A percentile compares a stretch with the other conserved stretches of the same genome.
These are phyloP conservation scores for Microcebus lehilahytsara DNA, from an alignment of 2,113 vertebrate genomes.

Conservation along the genomic window DNA sequence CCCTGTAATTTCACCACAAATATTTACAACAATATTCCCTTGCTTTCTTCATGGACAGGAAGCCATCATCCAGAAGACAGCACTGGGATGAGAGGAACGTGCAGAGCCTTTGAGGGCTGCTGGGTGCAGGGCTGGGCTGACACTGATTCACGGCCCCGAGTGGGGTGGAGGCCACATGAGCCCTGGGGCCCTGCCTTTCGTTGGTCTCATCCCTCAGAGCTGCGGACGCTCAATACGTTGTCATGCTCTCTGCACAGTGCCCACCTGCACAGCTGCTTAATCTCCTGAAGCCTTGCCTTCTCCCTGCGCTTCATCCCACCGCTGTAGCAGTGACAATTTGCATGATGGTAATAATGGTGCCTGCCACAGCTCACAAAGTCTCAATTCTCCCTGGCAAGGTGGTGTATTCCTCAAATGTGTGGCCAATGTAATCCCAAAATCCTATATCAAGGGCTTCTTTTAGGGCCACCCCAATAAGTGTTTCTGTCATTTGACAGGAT, in stretches of 20 bases:
- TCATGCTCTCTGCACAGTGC: background rate
- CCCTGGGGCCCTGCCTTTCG: too few relatives aligned
- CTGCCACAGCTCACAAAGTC: background rate
- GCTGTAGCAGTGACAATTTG: background rate
- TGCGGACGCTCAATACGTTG: too few relatives aligned
- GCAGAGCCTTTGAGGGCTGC: background rate
- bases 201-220: rapidly evolving
- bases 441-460: background rate
- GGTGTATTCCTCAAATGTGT: background rate
- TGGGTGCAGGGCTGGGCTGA: background rate
- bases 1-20: background rate
- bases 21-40: background rate
- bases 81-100: background rate
- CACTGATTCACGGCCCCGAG: rapidly evolving
- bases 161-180: too few relatives aligned
- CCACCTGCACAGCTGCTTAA: background rate
- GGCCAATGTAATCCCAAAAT: background rate
- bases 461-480: too few relatives aligned
- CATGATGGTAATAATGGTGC: background rate
- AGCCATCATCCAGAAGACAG: background rate
- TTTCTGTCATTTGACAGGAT: background rate
- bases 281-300: background rate
- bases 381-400: background rate
- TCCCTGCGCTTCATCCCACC: background rate
- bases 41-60: background rate